A percentile compares a stretch with the other conserved stretches of the same genome.
Conservation (phyloP, 2,797 vertebrate species). For the Petrocephalus schoutedeni region DNA sequence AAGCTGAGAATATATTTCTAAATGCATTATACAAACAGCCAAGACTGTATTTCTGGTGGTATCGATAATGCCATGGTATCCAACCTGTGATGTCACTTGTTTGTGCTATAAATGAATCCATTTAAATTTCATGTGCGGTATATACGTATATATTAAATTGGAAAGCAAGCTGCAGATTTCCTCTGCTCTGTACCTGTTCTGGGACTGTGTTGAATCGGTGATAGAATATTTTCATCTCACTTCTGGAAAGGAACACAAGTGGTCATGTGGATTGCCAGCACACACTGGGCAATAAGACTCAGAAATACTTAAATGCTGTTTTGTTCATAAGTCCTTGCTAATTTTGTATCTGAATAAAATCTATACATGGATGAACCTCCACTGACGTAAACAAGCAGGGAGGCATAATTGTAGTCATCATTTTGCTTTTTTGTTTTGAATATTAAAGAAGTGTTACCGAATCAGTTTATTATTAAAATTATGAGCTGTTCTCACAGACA, state of each 20-base stretch:
- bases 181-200: background rate
- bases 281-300: slow-evolving; percentile 16
- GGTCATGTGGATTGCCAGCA: background rate
- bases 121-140: background rate
- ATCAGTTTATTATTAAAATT: slow-evolving; percentile 27
- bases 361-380: slow-evolving; percentile 22
- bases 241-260: background rate
- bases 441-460: slow-evolving; percentile 22
- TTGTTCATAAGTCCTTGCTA: slow-evolving; percentile 15
- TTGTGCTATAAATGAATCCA: background rate
- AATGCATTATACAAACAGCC: slow-evolving; percentile 15
- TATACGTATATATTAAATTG: background rate
- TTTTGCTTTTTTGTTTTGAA: slow-evolving; percentile 20
- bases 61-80: slow-evolving; percentile 12
- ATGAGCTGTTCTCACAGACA: slow-evolving; percentile 25
- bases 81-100: background rate
- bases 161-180: background rate
- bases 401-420: slow-evolving; percentile 20
- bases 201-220: background rate
- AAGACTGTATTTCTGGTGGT: background rate
- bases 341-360: slow-evolving; percentile 25
- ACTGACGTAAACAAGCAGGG: slow-evolving; percentile 10
- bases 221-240: background rate
- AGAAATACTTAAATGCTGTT: background rate
- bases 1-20: slow-evolving; percentile 22